Evolutionary conservation across 2,888 invertebrate species (phyloP).

Genomic region (Pteria penguin): DNA sequence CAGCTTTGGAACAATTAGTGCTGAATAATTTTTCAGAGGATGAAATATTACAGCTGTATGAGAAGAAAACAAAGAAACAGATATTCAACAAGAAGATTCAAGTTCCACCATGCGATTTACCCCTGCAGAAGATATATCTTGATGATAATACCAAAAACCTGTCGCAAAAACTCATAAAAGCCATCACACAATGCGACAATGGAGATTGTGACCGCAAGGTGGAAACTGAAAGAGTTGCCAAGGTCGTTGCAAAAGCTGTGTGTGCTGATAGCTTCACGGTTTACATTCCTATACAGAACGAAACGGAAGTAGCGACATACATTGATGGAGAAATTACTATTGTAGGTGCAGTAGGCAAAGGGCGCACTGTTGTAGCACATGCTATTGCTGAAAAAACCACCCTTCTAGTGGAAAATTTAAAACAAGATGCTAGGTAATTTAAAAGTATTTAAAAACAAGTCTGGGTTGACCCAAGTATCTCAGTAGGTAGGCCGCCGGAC

Average conservation of each 20-base stretch:
- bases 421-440: constrained; percentile 49
- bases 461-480: too few relatives aligned
- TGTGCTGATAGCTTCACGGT: constrained; percentile 49
- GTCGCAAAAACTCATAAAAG: background rate
- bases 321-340: constrained; percentile 35
- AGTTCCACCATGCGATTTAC: background rate
- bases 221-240: constrained; percentile 11
- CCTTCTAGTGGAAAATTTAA: constrained; percentile 50
- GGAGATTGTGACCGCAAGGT: background rate
- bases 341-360: constrained; percentile 55
- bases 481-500: too few relatives aligned
- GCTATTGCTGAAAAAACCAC: constrained; percentile 52
- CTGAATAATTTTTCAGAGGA: background rate
- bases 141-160: background rate
- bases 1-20: background rate
- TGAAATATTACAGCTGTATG: background rate
- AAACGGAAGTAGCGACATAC: constrained; percentile 49
- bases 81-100: background rate
- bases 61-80: background rate
- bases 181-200: background rate
- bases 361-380: constrained; percentile 58
- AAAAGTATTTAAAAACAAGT: too few relatives aligned
- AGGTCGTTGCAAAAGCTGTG: constrained; percentile 43
- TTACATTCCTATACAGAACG: constrained; percentile 53
- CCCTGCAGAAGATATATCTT: background rate